Evolutionary conservation across 1,140 invertebrate species (phyloP).

Genomic region (Sipha flava): DNA sequence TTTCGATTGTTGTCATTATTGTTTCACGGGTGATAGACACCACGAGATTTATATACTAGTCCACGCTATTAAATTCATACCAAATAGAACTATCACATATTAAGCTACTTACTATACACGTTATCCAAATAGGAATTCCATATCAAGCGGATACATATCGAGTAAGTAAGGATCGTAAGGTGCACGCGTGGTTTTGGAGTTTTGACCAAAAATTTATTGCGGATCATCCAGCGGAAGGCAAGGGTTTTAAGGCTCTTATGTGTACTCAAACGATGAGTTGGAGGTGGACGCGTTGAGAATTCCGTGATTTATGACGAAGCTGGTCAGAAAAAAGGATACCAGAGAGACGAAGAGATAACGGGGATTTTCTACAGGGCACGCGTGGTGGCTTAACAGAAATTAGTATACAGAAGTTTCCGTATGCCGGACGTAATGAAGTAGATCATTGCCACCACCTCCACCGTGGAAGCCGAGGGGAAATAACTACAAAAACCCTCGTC

Average conservation of each 20-base stretch:
- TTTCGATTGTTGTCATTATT: no score
- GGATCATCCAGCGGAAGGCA: neutral
- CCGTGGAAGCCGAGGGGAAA: neutral
- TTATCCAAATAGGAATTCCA: no score
- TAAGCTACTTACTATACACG: no score
- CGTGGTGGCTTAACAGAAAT: neutral
- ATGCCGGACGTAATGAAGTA: neutral
- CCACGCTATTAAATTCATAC: no score
- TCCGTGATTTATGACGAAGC: constrained; percentile 3
- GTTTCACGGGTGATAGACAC: no score
- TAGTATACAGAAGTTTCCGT: neutral
- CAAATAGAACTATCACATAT: no score
- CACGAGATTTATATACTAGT: no score
- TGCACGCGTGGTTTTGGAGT: no score
- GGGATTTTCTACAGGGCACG: neutral
- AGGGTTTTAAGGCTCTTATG: neutral
- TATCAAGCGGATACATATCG: no score
- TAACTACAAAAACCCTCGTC: neutral
- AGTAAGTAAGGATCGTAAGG: no score
- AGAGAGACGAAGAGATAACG: neutral
- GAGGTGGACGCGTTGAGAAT: neutral
- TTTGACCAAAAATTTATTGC: no score
- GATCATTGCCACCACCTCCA: neutral
- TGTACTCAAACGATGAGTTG: neutral
- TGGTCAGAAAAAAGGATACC: neutral